Evolutionary conservation across 2,888 invertebrate species (phyloP), one percentile per base, ranked within the genome.

Genomic region (Xestia rhomboidea): DNA sequence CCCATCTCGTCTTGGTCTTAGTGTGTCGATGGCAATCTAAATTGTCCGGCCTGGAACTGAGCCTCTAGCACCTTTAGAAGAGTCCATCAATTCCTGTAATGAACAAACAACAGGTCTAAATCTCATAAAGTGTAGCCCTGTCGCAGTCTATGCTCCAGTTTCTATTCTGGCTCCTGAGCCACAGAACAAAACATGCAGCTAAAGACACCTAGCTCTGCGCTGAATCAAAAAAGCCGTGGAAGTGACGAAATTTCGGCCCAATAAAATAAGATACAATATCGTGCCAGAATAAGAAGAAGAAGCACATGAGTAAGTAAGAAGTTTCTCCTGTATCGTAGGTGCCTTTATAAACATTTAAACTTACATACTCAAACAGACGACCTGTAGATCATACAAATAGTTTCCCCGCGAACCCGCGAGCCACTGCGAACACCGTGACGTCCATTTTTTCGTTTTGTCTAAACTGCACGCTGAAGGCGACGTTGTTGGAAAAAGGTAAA

Each of bases 401-500:
- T 51, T 24, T 1, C 24, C 24, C 10, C 2, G 24, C 3, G 3
- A 51, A 51, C 24, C 24, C 2, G 18, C 5, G 46, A 49, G 8
- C 21, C 21, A 8, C 24, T 51, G 10, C 49, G 49, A 24, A 0
- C 24, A 51, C 49, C 24, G 24, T 24, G 24, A 24, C 2, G n/a
- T n/a, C 24, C 18, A 60, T 0, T 30, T 30, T 30, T 18, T 27
- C 34, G 34, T 34, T 34, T 34, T 44, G n/a, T n/a, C n/a, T n/a
- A n/a, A n/a, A n/a, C n/a, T n/a, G n/a, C n/a, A n/a, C n/a, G n/a
- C 3, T 63, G 38, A 51, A 34, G 18, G 60, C 5, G 1, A n/a
- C 57, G 15, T 49, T n/a, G 67, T 30, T 68, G 21, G n/a, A 41
- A 67, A 76, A 68, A 49, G n/a, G 13, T 11, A 54, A 27, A 27